These are phyloP conservation scores for Melipona bicolor DNA, from an alignment of 2,888 invertebrate genomes.

Conservation along the genomic window DNA sequence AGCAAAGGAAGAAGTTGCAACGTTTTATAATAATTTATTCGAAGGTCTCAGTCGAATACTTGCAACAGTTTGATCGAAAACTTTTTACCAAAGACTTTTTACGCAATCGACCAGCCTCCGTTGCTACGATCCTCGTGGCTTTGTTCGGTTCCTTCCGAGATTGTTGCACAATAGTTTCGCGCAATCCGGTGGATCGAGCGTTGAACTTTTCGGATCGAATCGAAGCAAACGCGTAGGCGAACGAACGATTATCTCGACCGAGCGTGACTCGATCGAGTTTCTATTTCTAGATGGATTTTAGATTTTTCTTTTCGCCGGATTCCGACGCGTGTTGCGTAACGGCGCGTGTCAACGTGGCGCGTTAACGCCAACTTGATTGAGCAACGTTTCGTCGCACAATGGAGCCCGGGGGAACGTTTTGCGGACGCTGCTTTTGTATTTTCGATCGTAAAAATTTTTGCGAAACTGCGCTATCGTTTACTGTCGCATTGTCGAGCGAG, in stretches of 20 bases:
- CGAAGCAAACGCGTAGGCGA: slow-evolving; percentile 41
- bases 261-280: slow-evolving; percentile 45
- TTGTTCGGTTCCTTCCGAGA: background rate
- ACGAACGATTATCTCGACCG: slow-evolving; percentile 33
- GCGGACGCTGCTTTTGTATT: slow-evolving; percentile 1
- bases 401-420: slow-evolving; percentile 1
- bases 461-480: background rate
- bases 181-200: slow-evolving; percentile 13
- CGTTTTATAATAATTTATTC: no score
- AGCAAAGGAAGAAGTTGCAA: no score
- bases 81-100: no score
- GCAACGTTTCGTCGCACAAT: slow-evolving; percentile 25
- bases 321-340: slow-evolving; percentile 27
- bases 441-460: slow-evolving; percentile 28
- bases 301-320: slow-evolving; percentile 12
- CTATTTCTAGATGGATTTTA: slow-evolving; percentile 45
- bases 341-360: slow-evolving; percentile 18
- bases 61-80: no score
- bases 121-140: background rate
- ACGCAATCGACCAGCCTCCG: background rate
- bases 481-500: background rate
- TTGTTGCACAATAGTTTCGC: slow-evolving; percentile 18
- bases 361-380: slow-evolving; percentile 15
- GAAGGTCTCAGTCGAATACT: no score
- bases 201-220: slow-evolving; percentile 37